A percentile compares a stretch with the other conserved stretches of the same genome.
Evolutionary conservation across 2,797 vertebrate genomes (phyloP).

Genomic region (Pantherophis vulpinus): DNA sequence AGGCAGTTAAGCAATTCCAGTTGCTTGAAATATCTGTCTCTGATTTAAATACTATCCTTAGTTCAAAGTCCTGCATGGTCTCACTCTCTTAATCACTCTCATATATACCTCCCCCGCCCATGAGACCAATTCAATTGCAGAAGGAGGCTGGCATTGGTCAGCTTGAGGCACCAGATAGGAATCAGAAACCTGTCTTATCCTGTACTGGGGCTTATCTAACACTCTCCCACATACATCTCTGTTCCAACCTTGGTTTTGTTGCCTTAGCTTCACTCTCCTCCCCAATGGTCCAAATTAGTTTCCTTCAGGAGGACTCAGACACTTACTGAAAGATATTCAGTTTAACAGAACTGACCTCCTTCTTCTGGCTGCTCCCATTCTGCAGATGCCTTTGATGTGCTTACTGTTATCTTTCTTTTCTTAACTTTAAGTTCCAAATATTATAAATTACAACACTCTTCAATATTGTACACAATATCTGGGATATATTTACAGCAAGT

Average conservation of each 20-base stretch:
- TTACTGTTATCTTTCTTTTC: background rate
- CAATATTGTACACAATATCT: background rate
- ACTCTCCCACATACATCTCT: background rate
- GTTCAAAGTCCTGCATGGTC: background rate
- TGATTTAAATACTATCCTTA: background rate
- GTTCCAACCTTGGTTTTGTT: background rate
- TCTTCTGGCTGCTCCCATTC: background rate
- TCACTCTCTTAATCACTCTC: background rate
- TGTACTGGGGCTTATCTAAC: background rate
- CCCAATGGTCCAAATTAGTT: background rate
- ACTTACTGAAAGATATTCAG: background rate
- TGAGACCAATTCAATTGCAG: background rate
- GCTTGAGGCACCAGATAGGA: background rate
- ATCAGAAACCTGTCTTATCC: background rate
- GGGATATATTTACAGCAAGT: too few relatives aligned
- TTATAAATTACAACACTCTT: background rate
- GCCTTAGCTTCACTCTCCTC: background rate
- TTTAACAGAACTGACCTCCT: background rate
- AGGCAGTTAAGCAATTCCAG: background rate
- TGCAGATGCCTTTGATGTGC: background rate
- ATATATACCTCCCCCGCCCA: background rate
- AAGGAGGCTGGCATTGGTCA: background rate
- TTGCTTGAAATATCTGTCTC: constrained; percentile 8
- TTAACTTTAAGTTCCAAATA: background rate
- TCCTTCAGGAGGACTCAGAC: background rate